Conservation (phyloP, 2,113 vertebrate genomes). For the Spea bombifrons region DNA sequence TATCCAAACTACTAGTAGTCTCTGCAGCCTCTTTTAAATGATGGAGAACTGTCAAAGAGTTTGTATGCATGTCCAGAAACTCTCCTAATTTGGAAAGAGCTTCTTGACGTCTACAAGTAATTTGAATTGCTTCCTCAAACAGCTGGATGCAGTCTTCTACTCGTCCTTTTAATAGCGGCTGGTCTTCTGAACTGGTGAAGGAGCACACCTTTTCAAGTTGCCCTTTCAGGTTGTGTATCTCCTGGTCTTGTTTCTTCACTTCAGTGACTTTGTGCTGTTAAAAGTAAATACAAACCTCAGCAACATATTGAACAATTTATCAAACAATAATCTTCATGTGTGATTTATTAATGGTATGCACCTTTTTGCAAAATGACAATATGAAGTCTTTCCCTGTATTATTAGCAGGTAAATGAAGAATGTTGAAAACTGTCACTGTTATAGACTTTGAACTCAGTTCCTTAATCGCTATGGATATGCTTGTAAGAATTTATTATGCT, state of each 20-base stretch:
- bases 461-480: too few relatives aligned
- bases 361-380: background rate
- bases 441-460: too few relatives aligned
- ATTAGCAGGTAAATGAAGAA: too few relatives aligned
- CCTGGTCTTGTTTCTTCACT: slow-evolving; percentile 64
- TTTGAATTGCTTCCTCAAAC: slow-evolving; percentile 75
- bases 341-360: too few relatives aligned
- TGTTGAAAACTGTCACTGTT: too few relatives aligned
- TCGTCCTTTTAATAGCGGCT: slow-evolving; percentile 72
- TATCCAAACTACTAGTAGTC: slow-evolving; percentile 76
- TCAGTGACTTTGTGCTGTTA: slow-evolving; percentile 72
- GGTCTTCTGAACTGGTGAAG: slow-evolving; percentile 70
- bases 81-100: slow-evolving; percentile 66
- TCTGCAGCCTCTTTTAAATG: slow-evolving; percentile 73
- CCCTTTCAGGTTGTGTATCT: slow-evolving; percentile 67
- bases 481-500: too few relatives aligned
- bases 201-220: slow-evolving; percentile 66
- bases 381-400: too few relatives aligned
- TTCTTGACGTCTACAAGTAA: slow-evolving; percentile 70
- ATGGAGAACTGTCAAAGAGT: slow-evolving; percentile 58
- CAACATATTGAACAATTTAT: background rate
- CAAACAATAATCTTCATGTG: too few relatives aligned
- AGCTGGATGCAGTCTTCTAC: slow-evolving; percentile 81
- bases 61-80: slow-evolving; percentile 68
- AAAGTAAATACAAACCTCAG: background rate